Evolutionary conservation across 2,113 vertebrate species (phyloP).

Genomic region (Neodon shergylaensis): DNA sequence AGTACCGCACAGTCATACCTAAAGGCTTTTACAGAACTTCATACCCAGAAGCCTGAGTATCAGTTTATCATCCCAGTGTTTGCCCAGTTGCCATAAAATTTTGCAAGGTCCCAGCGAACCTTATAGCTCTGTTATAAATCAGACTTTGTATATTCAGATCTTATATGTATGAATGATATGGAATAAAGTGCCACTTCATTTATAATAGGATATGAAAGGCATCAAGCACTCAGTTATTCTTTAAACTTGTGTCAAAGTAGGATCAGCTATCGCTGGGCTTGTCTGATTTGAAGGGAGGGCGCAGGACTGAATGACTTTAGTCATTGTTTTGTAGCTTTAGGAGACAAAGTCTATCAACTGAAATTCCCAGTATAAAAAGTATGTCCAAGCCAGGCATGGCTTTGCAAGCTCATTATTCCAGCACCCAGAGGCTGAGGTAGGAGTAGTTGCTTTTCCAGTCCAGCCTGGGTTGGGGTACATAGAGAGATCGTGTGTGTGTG

Average conservation of each 20-base stretch:
- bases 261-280: background rate
- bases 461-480: background rate
- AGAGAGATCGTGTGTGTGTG: background rate
- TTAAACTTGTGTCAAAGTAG: background rate
- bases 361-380: background rate
- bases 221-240: background rate
- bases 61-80: background rate
- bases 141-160: background rate
- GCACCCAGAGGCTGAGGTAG: background rate
- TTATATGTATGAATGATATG: background rate
- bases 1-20: background rate
- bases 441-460: background rate
- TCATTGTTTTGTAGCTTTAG: background rate
- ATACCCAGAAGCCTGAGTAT: background rate
- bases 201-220: background rate
- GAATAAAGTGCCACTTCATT: background rate
- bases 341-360: background rate
- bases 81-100: background rate
- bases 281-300: background rate
- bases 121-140: background rate
- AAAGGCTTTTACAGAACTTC: background rate
- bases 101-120: background rate
- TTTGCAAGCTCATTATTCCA: background rate
- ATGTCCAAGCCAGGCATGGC: background rate
- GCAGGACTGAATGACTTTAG: background rate